Percentiles rank a stretch among this genome's conserved stretches.
These are phyloP conservation scores for Nematolebias whitei DNA, from an alignment of 2,113 vertebrate genomes.

Conservation along the genomic window DNA sequence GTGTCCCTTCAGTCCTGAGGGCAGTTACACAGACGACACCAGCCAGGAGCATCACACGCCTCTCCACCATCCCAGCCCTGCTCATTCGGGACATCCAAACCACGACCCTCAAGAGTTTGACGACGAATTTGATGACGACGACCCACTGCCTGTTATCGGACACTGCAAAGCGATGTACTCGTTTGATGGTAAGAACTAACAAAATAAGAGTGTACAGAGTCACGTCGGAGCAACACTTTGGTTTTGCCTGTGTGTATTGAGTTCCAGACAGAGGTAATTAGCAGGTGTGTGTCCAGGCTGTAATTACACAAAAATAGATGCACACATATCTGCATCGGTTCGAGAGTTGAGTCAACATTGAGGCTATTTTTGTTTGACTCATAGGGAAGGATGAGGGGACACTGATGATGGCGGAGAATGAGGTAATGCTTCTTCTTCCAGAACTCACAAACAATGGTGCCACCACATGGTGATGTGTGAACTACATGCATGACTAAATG, in stretches of 20 bases:
- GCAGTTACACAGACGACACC: conserved; percentile 96
- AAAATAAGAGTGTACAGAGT: too few relatives aligned
- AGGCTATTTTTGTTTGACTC: conserved; percentile 32
- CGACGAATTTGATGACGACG: conserved; percentile 98
- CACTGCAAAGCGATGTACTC: conserved; percentile 98
- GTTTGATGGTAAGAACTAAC: conserved; percentile 86
- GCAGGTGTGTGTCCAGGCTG: background rate
- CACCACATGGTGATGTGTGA: background rate
- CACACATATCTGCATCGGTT: background rate
- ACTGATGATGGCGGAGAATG: conserved; percentile 93
- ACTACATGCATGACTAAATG: background rate
- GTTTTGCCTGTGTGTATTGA: background rate
- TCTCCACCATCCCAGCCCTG: conserved; percentile 48
- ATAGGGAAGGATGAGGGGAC: conserved; percentile 98
- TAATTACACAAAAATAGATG: background rate
- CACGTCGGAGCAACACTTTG: too few relatives aligned
- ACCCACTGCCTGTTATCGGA: conserved; percentile 94
- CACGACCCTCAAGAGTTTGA: conserved; percentile 89
- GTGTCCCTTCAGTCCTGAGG: conserved; percentile 86
- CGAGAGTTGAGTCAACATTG: background rate
- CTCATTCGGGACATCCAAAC: conserved; percentile 77
- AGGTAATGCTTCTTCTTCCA: conserved; percentile 59
- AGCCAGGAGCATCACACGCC: conserved; percentile 91
- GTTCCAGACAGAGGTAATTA: background rate
- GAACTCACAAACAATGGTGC: background rate